Evolutionary conservation across 2,113 vertebrate species (phyloP).

Genomic region (Baryphthengus martii): DNA sequence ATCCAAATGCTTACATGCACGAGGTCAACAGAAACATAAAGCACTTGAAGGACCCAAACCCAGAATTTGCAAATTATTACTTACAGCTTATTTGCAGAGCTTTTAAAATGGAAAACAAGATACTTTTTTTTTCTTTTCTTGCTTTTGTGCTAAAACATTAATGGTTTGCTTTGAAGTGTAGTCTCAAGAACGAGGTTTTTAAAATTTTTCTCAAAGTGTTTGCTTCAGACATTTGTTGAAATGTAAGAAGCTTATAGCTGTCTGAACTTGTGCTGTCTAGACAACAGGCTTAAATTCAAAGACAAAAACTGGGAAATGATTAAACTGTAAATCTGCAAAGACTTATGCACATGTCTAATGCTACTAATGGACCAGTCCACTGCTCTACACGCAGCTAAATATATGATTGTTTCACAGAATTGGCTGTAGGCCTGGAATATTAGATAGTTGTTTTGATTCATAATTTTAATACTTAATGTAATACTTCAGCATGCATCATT

Average conservation of each 20-base stretch:
- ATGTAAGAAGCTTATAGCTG: background rate
- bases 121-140: background rate
- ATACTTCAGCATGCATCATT: background rate
- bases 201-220: background rate
- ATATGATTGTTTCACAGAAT: background rate
- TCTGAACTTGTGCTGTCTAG: background rate
- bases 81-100: background rate
- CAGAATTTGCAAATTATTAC: background rate
- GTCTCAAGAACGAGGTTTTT: background rate
- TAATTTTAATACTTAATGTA: background rate
- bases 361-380: background rate
- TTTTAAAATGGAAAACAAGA: background rate
- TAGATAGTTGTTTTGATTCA: background rate
- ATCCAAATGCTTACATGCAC: background rate
- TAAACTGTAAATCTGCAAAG: background rate
- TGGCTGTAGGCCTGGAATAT: background rate
- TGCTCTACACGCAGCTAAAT: background rate
- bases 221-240: background rate
- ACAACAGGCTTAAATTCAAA: background rate
- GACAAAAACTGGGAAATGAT: background rate
- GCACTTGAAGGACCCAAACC: background rate
- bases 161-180: background rate
- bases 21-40: background rate
- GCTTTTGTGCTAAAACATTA: background rate
- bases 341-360: background rate